Conservation (phyloP, 2,797 vertebrate species). For the Lacerta bilineata region DNA sequence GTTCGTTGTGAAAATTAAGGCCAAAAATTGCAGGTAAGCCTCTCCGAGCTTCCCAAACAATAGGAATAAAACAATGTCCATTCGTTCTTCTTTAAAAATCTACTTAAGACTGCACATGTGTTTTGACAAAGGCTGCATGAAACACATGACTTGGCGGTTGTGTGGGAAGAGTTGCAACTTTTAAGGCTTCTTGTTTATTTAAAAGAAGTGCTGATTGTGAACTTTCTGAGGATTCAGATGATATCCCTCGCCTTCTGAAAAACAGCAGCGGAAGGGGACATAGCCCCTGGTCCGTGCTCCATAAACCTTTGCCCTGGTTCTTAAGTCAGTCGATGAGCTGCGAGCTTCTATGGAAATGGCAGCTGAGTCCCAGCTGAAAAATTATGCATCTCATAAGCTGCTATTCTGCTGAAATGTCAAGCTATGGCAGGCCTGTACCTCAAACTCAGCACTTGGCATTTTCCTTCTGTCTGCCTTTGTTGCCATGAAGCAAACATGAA, state of each 20-base stretch:
- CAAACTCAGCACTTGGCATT: constrained; percentile 86
- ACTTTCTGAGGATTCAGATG: background rate
- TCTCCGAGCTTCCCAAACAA: background rate
- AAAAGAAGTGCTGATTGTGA: constrained; percentile 16
- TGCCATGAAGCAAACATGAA: constrained; percentile 85
- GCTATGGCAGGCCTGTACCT: constrained; percentile 82
- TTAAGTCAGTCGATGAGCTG: constrained; percentile 76
- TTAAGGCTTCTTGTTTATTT: constrained; percentile 39
- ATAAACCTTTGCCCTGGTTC: constrained; percentile 80
- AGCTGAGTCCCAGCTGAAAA: constrained; percentile 84
- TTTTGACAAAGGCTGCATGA: background rate
- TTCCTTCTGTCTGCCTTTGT: constrained; percentile 86
- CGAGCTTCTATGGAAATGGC: constrained; percentile 80
- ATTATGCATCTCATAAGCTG: constrained; percentile 87
- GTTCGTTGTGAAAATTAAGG: background rate
- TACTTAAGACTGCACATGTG: background rate
- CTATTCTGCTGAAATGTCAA: constrained; percentile 86
- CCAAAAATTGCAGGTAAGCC: background rate
- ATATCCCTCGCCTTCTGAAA: constrained; percentile 33
- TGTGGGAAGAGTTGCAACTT: constrained; percentile 41
- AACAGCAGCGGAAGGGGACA: constrained; percentile 69
- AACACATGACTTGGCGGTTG: constrained; percentile 48
- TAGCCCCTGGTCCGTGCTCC: constrained; percentile 73
- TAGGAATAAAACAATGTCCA: background rate
- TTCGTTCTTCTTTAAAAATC: background rate